phyloP scores from a whole-genome alignment of 2,888 invertebrate genomes.

The Eristalinus aeneus region DNA sequence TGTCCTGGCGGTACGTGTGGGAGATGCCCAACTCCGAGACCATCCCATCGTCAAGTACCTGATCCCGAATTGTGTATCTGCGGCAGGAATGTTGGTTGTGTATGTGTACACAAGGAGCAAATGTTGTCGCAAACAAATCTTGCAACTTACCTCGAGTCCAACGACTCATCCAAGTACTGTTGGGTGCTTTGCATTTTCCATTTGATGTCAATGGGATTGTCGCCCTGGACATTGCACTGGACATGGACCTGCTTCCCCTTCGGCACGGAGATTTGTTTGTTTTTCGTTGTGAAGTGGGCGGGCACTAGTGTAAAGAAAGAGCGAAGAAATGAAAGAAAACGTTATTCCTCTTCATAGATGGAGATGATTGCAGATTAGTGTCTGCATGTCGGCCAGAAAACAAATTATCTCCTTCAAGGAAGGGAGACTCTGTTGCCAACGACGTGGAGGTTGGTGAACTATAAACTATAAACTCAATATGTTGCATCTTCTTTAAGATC shows the following conservation, averaged over 20 bases:
- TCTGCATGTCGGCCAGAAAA: constrained; percentile 13
- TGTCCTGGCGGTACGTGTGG: constrained; percentile 92
- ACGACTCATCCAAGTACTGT: constrained; percentile 87
- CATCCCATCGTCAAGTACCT: constrained; percentile 89
- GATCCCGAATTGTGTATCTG: constrained; percentile 88
- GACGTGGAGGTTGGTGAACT: too few species aligned
- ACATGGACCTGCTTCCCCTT: constrained; percentile 91
- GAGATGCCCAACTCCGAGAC: constrained; percentile 92
- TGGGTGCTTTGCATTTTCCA: constrained; percentile 88
- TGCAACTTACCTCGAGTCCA: constrained; percentile 84
- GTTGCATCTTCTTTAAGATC: too few species aligned
- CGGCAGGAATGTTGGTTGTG: background rate
- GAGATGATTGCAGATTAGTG: constrained; percentile 53
- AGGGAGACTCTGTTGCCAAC: too few species aligned
- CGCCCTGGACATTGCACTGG: constrained; percentile 93
- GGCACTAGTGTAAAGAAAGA: constrained; percentile 83
- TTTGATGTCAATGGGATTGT: constrained; percentile 91
- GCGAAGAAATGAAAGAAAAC: constrained; percentile 80
- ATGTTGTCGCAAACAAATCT: constrained; percentile 23
- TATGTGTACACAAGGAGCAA: background rate
- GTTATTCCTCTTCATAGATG: constrained; percentile 19
- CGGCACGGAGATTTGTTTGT: constrained; percentile 90
- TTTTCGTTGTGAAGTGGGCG: constrained; percentile 91
- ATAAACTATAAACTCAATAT: too few species aligned
- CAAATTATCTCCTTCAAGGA: constrained; percentile 4